A percentile compares a stretch with the other conserved stretches of the same genome.
These are phyloP conservation scores for Pardosa pseudoannulata DNA, from an alignment of 2,888 invertebrate species.

Conservation along the genomic window DNA sequence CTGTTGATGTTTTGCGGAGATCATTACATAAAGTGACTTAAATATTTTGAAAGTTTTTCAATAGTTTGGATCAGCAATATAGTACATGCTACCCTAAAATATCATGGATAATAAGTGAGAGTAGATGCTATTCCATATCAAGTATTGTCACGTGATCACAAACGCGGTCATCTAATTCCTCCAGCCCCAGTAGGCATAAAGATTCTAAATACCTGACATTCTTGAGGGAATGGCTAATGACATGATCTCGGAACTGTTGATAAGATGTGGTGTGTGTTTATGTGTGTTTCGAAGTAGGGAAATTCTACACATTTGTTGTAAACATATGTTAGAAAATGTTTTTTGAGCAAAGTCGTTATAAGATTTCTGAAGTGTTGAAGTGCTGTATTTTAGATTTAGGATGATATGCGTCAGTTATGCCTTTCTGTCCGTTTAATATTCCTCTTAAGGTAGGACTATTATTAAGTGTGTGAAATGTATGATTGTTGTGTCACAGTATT, in stretches of 20 bases:
- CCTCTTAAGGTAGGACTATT: background rate
- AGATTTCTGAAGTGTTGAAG: background rate
- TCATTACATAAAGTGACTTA: no score
- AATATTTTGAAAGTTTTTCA: no score
- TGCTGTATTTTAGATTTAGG: background rate
- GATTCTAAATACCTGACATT: slow-evolving; percentile 70
- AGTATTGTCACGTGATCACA: slow-evolving; percentile 64
- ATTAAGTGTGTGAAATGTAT: no score
- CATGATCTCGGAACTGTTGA: background rate
- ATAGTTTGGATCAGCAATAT: no score
- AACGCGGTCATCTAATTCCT: slow-evolving; percentile 69
- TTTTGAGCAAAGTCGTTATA: background rate
- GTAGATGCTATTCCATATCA: no score
- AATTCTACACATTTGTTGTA: no score
- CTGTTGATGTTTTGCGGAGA: no score
- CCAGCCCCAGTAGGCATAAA: slow-evolving; percentile 70
- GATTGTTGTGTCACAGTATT: no score
- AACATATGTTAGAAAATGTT: background rate
- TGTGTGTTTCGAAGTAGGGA: background rate
- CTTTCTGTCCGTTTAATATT: background rate
- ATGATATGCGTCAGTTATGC: slow-evolving; percentile 8
- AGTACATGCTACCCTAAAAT: no score
- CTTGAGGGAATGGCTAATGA: slow-evolving; percentile 48
- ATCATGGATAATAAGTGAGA: no score
- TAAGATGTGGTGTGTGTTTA: background rate